Evolutionary conservation across 1,140 invertebrate genomes (phyloP).

Genomic region (Gonatopus flavifemur): DNA sequence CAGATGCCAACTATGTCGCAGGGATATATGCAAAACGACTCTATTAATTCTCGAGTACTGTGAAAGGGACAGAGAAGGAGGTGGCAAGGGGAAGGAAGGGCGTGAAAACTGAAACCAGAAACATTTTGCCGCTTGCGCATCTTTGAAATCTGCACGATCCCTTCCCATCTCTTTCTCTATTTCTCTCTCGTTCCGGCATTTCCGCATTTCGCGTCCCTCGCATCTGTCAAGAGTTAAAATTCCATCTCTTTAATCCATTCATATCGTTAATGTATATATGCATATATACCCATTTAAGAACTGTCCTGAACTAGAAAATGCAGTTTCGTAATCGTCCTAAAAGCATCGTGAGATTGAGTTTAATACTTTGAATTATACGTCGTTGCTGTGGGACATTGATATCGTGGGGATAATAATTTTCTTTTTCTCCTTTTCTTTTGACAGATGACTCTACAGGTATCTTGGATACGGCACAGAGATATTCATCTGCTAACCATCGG

Average conservation of each 20-base stretch:
- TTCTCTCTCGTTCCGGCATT: not conserved
- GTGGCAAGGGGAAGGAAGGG: not conserved
- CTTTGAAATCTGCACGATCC: slow-evolving; percentile 9
- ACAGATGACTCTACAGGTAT: slow-evolving; percentile 80
- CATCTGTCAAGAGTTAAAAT: no score
- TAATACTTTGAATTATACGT: no score
- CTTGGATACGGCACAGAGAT: slow-evolving; percentile 86
- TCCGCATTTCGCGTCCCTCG: no score
- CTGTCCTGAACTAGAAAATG: no score
- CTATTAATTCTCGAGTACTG: slow-evolving; percentile 39
- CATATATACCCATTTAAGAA: no score
- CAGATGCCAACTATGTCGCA: slow-evolving; percentile 31
- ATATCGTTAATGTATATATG: no score
- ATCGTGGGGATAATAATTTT: not conserved
- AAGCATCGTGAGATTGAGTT: no score
- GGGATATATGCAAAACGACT: slow-evolving; percentile 42
- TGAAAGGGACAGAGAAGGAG: no score
- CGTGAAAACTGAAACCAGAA: not conserved
- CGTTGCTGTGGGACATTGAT: no score
- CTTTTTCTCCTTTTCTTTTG: slow-evolving; percentile 32
- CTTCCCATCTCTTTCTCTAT: not conserved
- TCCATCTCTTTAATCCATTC: no score
- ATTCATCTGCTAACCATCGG: slow-evolving; percentile 88
- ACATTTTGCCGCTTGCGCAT: not conserved
- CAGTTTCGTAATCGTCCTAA: no score